Conservation (phyloP, 2,888 invertebrate species). For the Netelia virgata region DNA sequence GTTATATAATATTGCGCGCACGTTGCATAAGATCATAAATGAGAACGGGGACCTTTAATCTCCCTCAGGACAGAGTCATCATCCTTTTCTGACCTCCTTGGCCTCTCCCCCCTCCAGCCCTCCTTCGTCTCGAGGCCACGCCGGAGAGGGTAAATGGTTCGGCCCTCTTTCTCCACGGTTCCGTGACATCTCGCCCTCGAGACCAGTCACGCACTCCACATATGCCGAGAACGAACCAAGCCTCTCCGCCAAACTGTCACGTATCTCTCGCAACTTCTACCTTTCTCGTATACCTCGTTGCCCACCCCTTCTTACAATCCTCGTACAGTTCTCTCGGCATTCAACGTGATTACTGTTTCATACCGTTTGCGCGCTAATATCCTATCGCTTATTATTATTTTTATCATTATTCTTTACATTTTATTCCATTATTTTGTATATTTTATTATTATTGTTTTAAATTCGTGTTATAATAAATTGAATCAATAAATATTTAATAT, state of each 20-base stretch:
- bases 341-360: constrained; percentile 61
- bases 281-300: constrained; percentile 39
- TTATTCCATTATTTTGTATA: neutral
- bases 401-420: neutral
- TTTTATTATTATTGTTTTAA: neutral
- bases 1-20: constrained; percentile 80
- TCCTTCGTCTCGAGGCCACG: constrained; percentile 40
- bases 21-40: constrained; percentile 82
- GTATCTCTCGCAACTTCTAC: constrained; percentile 67
- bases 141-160: constrained; percentile 55
- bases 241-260: constrained; percentile 63
- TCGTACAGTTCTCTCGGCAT: constrained; percentile 5
- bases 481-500: no score
- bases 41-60: constrained; percentile 77
- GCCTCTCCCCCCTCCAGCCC: constrained; percentile 47
- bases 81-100: constrained; percentile 76
- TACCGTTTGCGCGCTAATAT: constrained; percentile 25
- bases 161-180: constrained; percentile 60
- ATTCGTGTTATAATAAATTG: neutral
- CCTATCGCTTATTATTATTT: neutral
- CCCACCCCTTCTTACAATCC: constrained; percentile 14
- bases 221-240: constrained; percentile 64
- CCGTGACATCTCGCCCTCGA: constrained; percentile 71
- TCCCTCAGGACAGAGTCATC: constrained; percentile 77
- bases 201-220: constrained; percentile 70